Evolutionary conservation across 1,140 invertebrate species (phyloP).

Genomic region (Bombus affinis): DNA sequence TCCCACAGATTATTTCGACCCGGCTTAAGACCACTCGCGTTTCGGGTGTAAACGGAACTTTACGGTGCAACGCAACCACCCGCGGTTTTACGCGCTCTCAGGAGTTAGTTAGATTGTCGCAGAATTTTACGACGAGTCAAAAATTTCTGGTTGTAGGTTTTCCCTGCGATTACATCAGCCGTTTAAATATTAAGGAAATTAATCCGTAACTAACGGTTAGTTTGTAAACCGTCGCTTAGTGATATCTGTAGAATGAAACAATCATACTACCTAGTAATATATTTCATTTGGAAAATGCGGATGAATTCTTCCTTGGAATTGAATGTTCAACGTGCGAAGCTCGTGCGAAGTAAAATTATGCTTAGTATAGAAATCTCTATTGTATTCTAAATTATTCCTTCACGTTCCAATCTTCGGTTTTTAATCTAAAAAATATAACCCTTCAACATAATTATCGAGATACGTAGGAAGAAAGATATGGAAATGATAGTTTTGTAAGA

Average conservation of each 20-base stretch:
- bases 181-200: slow-evolving; percentile 8
- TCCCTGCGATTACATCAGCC: background rate
- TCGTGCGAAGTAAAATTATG: too few relatives aligned
- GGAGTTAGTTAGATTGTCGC: slow-evolving; percentile 66
- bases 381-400: too few relatives aligned
- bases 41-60: slow-evolving; percentile 67
- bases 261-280: too few relatives aligned
- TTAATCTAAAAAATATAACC: too few relatives aligned
- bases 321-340: fast-evolving
- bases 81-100: slow-evolving; percentile 58
- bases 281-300: too few relatives aligned
- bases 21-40: slow-evolving; percentile 59
- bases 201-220: background rate
- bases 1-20: slow-evolving; percentile 74
- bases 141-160: slow-evolving; percentile 32
- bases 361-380: too few relatives aligned
- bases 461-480: too few relatives aligned
- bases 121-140: slow-evolving; percentile 60
- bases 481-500: too few relatives aligned
- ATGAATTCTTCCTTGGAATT: too few relatives aligned
- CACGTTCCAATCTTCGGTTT: too few relatives aligned
- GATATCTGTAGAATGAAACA: too few relatives aligned
- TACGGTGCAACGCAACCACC: slow-evolving; percentile 39
- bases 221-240: background rate
- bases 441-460: too few relatives aligned